Evolutionary conservation across 2,797 vertebrate species (phyloP).

Genomic region (Enteromius trimaculatus): DNA sequence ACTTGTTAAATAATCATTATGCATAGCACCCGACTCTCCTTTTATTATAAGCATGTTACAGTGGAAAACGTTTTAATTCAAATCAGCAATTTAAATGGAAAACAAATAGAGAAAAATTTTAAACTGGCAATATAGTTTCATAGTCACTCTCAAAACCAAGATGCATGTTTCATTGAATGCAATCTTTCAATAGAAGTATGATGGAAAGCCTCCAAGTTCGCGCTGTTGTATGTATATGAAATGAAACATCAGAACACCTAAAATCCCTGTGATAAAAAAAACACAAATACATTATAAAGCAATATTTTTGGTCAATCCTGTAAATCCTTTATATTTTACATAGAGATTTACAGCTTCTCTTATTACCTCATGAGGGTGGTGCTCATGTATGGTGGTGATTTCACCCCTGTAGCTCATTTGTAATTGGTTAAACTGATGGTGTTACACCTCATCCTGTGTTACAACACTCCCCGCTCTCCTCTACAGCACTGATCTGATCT

Average conservation of each 20-base stretch:
- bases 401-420: conserved; percentile 14
- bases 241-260: neutral
- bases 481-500: neutral
- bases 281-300: neutral
- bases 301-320: neutral
- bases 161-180: neutral
- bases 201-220: neutral
- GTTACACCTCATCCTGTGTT: conserved; percentile 17
- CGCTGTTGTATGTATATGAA: neutral
- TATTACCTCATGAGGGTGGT: neutral
- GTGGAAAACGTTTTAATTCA: neutral
- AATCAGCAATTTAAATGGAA: neutral
- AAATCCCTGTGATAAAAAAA: neutral
- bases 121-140: neutral
- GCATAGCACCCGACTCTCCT: neutral
- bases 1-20: neutral
- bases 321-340: neutral
- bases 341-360: neutral
- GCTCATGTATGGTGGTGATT: neutral
- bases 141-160: neutral
- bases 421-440: conserved; percentile 26
- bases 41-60: neutral
- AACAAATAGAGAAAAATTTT: neutral
- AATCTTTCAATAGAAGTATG: neutral
- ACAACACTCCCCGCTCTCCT: neutral